A percentile compares a stretch with the other conserved stretches of the same genome.
phyloP scores from a whole-genome alignment of 2,797 vertebrate species.

The Meda fulgida region DNA sequence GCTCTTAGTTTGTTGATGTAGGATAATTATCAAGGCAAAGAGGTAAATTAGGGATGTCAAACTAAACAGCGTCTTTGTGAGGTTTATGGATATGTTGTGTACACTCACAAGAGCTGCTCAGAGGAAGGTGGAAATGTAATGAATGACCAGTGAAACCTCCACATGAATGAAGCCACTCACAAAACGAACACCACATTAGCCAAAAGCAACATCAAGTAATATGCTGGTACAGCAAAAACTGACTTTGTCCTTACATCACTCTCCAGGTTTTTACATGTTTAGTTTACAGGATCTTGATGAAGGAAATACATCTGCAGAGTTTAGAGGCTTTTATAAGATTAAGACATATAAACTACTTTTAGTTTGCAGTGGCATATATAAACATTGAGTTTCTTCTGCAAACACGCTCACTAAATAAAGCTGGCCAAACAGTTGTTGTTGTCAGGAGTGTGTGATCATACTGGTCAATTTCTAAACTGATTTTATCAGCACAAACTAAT shows the following conservation, averaged over 20 bases:
- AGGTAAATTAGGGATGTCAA: conserved; percentile 10
- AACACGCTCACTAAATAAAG: background rate
- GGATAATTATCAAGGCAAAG: conserved; percentile 49
- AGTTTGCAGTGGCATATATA: background rate
- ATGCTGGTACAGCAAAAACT: background rate
- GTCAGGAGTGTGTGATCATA: background rate
- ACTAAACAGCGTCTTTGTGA: conserved; percentile 46
- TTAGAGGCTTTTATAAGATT: background rate
- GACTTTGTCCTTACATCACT: conserved; percentile 16
- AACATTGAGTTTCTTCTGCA: background rate
- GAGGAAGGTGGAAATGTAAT: background rate
- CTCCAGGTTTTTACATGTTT: conserved; percentile 37
- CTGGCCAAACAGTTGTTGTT: background rate
- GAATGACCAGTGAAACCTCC: background rate
- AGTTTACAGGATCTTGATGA: conserved; percentile 27
- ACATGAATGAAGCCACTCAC: conserved; percentile 39
- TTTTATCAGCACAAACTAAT: background rate
- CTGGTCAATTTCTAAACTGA: background rate
- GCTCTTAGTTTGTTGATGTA: conserved; percentile 48
- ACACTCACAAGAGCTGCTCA: conserved; percentile 3
- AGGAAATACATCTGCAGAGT: conserved; percentile 15
- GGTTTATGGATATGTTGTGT: conserved; percentile 23
- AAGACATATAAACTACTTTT: conserved; percentile 17
- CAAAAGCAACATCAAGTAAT: conserved; percentile 33
- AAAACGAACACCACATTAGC: background rate